A percentile compares a stretch with the other conserved stretches of the same genome.
Conservation (phyloP, 2,113 vertebrate genomes). For the Gambusia affinis region DNA sequence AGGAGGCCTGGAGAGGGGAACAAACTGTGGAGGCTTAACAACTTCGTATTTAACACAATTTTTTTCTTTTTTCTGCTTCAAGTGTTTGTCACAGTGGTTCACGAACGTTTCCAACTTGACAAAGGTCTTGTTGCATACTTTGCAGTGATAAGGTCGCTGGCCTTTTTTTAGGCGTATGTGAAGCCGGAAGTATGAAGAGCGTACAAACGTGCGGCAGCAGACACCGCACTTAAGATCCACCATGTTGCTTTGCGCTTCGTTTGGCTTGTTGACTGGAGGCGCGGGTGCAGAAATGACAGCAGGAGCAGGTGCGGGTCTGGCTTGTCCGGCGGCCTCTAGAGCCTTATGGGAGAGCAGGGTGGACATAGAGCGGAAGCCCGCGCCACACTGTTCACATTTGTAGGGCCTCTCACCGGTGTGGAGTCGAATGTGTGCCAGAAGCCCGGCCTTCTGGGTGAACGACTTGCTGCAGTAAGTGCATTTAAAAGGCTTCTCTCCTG, state of each 20-base stretch:
- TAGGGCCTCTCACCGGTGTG: slow-evolving; percentile 67
- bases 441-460: slow-evolving; percentile 77
- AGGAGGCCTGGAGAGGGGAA: slow-evolving; percentile 44
- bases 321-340: slow-evolving; percentile 37
- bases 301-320: slow-evolving; percentile 19
- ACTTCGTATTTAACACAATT: slow-evolving; percentile 41
- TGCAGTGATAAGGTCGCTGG: slow-evolving; percentile 74
- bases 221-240: slow-evolving; percentile 74
- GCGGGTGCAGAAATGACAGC: not conserved
- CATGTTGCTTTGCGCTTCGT: slow-evolving; percentile 36
- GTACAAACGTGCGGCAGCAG: slow-evolving; percentile 71
- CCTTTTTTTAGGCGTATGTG: slow-evolving; percentile 59
- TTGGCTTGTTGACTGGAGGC: slow-evolving; percentile 43
- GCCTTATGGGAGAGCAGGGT: slow-evolving; percentile 73
- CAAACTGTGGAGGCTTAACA: slow-evolving; percentile 61
- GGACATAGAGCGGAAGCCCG: slow-evolving; percentile 68
- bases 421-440: slow-evolving; percentile 66
- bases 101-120: slow-evolving; percentile 73
- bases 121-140: slow-evolving; percentile 76
- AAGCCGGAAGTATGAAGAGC: slow-evolving; percentile 72
- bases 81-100: slow-evolving; percentile 75
- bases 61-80: slow-evolving; percentile 58
- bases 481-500: slow-evolving; percentile 81
- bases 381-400: slow-evolving; percentile 68
- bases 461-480: slow-evolving; percentile 75